Conservation (phyloP, 2,113 vertebrate genomes). For the Illadopsis cleaveri region DNA sequence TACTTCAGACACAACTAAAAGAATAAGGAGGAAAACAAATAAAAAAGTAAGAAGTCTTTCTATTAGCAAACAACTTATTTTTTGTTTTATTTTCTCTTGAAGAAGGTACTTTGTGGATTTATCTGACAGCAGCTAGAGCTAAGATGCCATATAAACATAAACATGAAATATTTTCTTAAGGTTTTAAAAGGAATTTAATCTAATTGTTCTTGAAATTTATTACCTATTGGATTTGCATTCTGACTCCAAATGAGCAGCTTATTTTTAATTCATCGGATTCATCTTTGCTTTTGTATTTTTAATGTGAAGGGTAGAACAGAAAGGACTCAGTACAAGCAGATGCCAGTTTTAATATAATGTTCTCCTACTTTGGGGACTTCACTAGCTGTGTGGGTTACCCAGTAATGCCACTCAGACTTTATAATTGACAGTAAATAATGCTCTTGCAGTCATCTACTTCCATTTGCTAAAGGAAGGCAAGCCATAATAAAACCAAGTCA, state of each 20-base stretch:
- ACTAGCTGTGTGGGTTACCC: neutral
- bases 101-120: neutral
- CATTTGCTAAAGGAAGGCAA: neutral
- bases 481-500: neutral
- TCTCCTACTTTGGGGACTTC: conserved; percentile 17
- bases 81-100: neutral
- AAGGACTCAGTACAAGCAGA: neutral
- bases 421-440: conserved; percentile 27
- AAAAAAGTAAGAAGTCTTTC: neutral
- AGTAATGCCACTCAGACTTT: neutral
- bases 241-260: conserved; percentile 31
- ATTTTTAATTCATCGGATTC: conserved; percentile 60
- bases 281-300: conserved; percentile 62
- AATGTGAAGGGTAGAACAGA: conserved; percentile 38
- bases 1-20: neutral
- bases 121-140: neutral
- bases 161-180: neutral
- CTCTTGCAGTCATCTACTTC: neutral
- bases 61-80: neutral
- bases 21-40: neutral
- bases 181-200: neutral
- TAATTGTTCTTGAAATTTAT: conserved; percentile 33
- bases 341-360: conserved; percentile 35
- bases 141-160: neutral
- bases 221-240: neutral